Evolutionary conservation across 2,113 vertebrate genomes (phyloP).

Genomic region (Myiopsitta monachus): DNA sequence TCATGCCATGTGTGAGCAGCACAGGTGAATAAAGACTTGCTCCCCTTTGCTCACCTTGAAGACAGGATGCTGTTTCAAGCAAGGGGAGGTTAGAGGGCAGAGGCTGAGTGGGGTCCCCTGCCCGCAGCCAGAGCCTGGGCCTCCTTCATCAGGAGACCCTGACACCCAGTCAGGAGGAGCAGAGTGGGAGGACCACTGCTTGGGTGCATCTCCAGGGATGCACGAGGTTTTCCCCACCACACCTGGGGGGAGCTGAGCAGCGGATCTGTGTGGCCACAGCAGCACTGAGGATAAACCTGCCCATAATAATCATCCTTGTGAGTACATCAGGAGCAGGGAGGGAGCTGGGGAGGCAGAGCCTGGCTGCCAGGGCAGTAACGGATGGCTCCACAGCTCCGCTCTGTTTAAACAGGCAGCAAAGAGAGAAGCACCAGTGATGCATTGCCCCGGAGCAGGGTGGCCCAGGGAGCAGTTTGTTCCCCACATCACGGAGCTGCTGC

Average conservation of each 20-base stretch:
- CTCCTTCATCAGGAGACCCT: not conserved
- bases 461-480: not conserved
- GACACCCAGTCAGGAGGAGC: not conserved
- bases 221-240: accelerated
- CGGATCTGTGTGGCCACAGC: accelerated
- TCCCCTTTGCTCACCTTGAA: not conserved
- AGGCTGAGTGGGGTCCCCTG: not conserved
- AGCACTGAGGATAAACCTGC: not conserved
- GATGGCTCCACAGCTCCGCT: accelerated
- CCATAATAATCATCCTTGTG: accelerated
- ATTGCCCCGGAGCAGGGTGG: accelerated
- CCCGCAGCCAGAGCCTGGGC: accelerated
- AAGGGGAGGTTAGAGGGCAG: not conserved
- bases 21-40: not conserved
- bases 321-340: not conserved
- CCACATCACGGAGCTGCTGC: not conserved
- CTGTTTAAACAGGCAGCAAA: not conserved
- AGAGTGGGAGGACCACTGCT: accelerated
- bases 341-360: not conserved
- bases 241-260: accelerated
- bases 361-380: not conserved
- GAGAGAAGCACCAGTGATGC: accelerated
- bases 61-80: not conserved
- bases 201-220: not conserved
- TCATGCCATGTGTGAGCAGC: accelerated